Percentiles rank a stretch among this genome's conserved stretches.
These are phyloP conservation scores for Oopsacas minuta DNA, from an alignment of 37 sponge, comb jelly and placozoan species.

Conservation along the genomic window DNA sequence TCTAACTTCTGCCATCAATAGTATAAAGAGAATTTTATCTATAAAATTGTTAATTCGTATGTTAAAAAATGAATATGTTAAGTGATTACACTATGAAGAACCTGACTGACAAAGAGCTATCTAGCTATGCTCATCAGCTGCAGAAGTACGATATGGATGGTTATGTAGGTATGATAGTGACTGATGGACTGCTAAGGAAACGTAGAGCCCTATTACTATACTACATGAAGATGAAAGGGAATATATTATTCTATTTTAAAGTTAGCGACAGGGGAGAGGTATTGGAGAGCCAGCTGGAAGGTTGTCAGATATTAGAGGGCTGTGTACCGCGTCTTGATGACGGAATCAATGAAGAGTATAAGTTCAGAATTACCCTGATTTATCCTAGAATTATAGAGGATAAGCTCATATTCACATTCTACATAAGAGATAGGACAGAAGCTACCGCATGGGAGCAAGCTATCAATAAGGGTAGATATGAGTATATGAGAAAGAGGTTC, in stretches of 20 bases:
- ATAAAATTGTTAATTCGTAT: too few species aligned
- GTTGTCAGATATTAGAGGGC: neutral
- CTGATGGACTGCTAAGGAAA: neutral
- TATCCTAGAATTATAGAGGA: neutral
- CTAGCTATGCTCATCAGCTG: neutral
- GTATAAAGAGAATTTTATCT: too few species aligned
- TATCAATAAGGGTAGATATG: conserved; percentile 32
- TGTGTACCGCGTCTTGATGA: conserved; percentile 7
- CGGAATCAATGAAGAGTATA: neutral
- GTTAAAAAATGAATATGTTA: too few species aligned
- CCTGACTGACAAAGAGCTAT: neutral
- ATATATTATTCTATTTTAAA: conserved; percentile 5
- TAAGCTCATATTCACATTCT: neutral
- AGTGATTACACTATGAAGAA: neutral
- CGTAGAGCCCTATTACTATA: neutral
- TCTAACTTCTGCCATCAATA: too few species aligned
- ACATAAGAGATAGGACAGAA: neutral
- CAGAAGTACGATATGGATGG: neutral
- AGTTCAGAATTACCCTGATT: neutral
- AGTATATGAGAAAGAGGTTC: conserved; percentile 38
- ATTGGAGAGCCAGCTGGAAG: conserved; percentile 11
- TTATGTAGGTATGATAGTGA: neutral
- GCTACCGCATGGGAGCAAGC: neutral
- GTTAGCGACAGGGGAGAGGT: neutral
- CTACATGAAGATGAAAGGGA: neutral